Evolutionary conservation across 2,797 vertebrate genomes (phyloP).

Genomic region (Dipus sagitta): DNA sequence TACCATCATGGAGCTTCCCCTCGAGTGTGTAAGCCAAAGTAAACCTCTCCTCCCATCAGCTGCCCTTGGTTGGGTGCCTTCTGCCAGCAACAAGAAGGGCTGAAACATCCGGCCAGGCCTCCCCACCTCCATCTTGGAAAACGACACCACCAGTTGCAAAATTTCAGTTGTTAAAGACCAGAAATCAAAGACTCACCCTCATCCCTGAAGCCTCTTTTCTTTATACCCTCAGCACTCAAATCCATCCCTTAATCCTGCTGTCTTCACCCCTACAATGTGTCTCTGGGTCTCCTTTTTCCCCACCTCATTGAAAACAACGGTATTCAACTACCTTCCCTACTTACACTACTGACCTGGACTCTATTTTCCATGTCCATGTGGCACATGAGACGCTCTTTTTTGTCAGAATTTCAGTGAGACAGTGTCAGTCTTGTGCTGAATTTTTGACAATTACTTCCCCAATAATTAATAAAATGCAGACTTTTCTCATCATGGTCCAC

Average conservation of each 20-base stretch:
- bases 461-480: conserved; percentile 60
- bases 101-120: not conserved
- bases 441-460: conserved; percentile 50
- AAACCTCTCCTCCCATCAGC: too few relatives aligned
- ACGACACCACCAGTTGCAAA: not conserved
- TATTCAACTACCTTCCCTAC: not conserved
- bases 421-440: conserved; percentile 3
- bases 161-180: not conserved
- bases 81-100: too few relatives aligned
- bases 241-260: not conserved
- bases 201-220: not conserved
- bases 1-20: too few relatives aligned
- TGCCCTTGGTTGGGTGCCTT: too few relatives aligned
- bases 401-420: conserved; percentile 40
- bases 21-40: too few relatives aligned
- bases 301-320: not conserved
- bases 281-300: not conserved
- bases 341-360: not conserved
- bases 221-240: not conserved
- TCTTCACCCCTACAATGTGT: not conserved
- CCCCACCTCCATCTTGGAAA: not conserved
- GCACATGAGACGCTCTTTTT: not conserved
- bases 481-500: conserved; percentile 44
- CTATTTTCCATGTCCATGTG: not conserved
- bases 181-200: not conserved